Evolutionary conservation across 2,113 vertebrate genomes (phyloP).

Genomic region (Cavia porcellus): DNA sequence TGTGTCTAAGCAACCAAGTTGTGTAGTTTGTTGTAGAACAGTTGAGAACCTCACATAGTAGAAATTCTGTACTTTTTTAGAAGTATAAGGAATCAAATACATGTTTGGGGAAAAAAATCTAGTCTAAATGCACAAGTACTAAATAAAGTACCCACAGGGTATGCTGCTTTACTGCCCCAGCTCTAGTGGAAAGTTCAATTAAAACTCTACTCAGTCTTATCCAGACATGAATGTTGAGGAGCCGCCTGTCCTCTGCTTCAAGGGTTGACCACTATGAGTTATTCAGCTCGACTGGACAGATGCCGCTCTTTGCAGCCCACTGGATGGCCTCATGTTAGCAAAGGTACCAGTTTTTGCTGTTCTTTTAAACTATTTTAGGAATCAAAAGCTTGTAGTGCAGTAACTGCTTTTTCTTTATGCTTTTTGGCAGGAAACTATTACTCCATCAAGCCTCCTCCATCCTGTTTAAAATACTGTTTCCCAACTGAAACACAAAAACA

Average conservation of each 20-base stretch:
- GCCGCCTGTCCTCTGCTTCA: background rate
- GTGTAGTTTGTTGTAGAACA: background rate
- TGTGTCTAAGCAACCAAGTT: background rate
- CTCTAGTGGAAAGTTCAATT: background rate
- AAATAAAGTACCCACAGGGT: background rate
- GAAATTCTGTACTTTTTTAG: background rate
- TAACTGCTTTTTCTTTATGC: background rate
- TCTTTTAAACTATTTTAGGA: background rate
- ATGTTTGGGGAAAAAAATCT: background rate
- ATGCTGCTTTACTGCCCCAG: too few species aligned
- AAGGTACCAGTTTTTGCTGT: background rate
- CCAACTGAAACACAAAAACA: background rate
- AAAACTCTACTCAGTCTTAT: background rate
- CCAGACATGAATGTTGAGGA: background rate
- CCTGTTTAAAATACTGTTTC: background rate
- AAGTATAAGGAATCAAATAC: background rate
- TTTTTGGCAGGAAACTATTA: background rate
- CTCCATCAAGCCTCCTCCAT: background rate
- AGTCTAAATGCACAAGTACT: background rate
- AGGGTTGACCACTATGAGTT: background rate
- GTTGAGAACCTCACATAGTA: background rate
- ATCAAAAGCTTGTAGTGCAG: background rate
- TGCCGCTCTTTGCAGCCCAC: background rate
- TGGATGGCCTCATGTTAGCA: background rate
- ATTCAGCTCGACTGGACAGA: background rate